Percentiles rank a stretch among this genome's conserved stretches.
Conservation (phyloP, 2,888 invertebrate genomes). For the Cephus rjabovi region DNA sequence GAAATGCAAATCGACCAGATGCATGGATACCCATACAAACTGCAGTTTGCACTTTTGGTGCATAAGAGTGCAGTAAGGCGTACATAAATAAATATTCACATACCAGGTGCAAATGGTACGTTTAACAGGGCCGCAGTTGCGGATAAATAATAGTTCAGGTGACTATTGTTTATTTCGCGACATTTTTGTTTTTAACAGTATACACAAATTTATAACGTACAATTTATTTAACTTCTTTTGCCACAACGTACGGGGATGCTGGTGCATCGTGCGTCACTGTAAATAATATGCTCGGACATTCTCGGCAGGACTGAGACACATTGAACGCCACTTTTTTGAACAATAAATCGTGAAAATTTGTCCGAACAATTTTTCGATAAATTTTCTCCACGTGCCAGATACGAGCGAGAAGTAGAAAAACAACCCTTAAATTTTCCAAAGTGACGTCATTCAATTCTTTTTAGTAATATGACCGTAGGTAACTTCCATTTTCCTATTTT, state of each 20-base stretch:
- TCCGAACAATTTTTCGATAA: not conserved
- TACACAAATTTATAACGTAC: not conserved
- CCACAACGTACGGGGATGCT: not conserved
- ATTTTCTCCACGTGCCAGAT: not conserved
- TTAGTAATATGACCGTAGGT: not conserved
- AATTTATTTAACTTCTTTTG: not conserved
- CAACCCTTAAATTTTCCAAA: not conserved
- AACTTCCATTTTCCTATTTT: not conserved
- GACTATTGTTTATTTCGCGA: not conserved
- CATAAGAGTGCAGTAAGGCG: not conserved
- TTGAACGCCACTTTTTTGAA: not conserved
- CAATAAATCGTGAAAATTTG: not conserved
- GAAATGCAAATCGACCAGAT: not conserved
- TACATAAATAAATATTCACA: not conserved
- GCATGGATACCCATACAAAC: not conserved
- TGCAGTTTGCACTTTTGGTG: not conserved
- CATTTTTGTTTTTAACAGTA: not conserved
- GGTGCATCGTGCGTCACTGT: not conserved
- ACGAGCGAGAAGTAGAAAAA: not conserved
- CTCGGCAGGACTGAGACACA: not conserved
- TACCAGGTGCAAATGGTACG: not conserved
- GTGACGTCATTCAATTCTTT: not conserved
- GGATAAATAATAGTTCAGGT: not conserved
- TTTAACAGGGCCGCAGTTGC: not conserved
- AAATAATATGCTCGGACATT: not conserved